Evolutionary conservation across 1,140 invertebrate species (phyloP).

Genomic region (Drosophila mojavensis): DNA sequence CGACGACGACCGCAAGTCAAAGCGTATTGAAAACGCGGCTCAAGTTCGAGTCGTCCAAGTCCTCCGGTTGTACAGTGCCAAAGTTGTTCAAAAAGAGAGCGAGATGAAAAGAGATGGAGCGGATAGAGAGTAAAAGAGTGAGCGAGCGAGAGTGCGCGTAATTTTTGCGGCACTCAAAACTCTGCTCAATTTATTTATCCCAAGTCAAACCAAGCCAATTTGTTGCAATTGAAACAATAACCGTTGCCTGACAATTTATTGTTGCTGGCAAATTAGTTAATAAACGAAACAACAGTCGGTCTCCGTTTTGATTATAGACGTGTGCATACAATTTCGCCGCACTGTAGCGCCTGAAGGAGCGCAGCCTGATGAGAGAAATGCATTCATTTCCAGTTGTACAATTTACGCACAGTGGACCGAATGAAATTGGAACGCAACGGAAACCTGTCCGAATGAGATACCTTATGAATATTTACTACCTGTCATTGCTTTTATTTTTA

Average conservation of each 20-base stretch:
- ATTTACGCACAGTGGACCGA: constrained; percentile 24
- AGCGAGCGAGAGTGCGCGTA: constrained; percentile 47
- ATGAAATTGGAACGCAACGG: not conserved
- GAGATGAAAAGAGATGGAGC: constrained; percentile 21
- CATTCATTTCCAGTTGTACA: constrained; percentile 26
- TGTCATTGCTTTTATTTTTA: constrained; percentile 11
- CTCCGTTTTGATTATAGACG: constrained; percentile 23
- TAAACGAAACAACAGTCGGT: constrained; percentile 55
- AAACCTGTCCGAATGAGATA: not conserved
- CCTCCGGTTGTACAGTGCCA: constrained; percentile 37
- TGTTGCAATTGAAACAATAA: constrained; percentile 82
- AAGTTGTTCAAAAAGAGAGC: constrained; percentile 28
- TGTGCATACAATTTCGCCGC: constrained; percentile 16
- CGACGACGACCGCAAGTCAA: constrained; percentile 78
- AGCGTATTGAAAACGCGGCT: constrained; percentile 79
- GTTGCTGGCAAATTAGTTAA: constrained; percentile 79
- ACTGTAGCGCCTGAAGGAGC: constrained; percentile 17
- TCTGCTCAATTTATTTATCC: constrained; percentile 32
- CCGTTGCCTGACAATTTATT: constrained; percentile 76
- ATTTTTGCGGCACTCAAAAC: constrained; percentile 50
- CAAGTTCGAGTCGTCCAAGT: constrained; percentile 60
- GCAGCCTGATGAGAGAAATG: constrained; percentile 21
- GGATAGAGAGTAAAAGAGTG: constrained; percentile 6
- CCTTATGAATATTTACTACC: constrained; percentile 9
- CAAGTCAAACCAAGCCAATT: constrained; percentile 54